A percentile compares a stretch with the other conserved stretches of the same genome.
These are phyloP conservation scores for Odobenus rosmarus DNA, from an alignment of 2,113 vertebrate species.

Conservation along the genomic window DNA sequence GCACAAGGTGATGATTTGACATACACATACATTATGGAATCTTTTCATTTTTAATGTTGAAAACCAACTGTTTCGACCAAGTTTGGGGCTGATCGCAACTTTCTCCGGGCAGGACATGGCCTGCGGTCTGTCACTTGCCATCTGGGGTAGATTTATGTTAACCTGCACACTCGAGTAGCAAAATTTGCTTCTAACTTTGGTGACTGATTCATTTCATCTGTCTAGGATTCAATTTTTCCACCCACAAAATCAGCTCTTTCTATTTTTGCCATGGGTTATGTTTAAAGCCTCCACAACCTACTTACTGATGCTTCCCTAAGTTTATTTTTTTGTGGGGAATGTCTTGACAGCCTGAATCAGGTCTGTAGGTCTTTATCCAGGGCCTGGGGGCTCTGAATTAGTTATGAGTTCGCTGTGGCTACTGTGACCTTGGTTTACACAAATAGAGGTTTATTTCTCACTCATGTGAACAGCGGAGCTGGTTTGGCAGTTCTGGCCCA, in stretches of 20 bases:
- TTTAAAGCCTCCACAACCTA: background rate
- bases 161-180: background rate
- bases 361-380: background rate
- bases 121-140: background rate
- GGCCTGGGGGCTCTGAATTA: background rate
- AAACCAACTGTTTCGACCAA: background rate
- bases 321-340: background rate
- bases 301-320: background rate
- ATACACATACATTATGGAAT: background rate
- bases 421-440: background rate
- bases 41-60: background rate
- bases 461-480: background rate
- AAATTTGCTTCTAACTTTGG: conserved; percentile 46
- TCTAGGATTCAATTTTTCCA: background rate
- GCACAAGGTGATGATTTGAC: background rate
- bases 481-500: background rate
- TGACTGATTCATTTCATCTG: conserved; percentile 24
- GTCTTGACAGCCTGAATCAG: background rate
- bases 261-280: background rate
- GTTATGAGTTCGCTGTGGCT: background rate
- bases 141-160: background rate
- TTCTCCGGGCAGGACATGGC: background rate
- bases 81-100: background rate
- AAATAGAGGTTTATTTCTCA: background rate
- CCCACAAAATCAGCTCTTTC: conserved; percentile 31